Conservation (phyloP, 2,797 vertebrate species). For the Tokudaia muenninki region DNA sequence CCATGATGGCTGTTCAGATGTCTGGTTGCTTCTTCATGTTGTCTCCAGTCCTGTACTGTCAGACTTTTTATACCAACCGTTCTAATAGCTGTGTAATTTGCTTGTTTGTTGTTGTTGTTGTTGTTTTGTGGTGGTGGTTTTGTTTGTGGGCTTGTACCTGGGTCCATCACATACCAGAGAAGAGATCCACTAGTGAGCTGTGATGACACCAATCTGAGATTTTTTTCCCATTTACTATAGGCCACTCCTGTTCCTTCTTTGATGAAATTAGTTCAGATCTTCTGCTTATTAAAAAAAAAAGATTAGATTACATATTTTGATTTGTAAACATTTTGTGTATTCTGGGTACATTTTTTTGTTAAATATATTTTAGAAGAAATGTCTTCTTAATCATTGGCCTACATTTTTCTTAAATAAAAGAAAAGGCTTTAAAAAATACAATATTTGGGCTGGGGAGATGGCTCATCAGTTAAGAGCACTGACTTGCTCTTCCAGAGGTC, state of each 20-base stretch:
- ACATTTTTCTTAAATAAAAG: constrained; percentile 3
- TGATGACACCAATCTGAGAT: neutral
- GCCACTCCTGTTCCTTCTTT: neutral
- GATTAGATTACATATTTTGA: neutral
- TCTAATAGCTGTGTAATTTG: neutral
- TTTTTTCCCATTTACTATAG: neutral
- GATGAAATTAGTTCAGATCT: neutral
- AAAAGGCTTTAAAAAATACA: neutral
- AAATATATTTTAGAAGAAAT: neutral
- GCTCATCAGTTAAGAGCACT: neutral
- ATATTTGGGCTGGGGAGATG: neutral
- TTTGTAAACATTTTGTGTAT: constrained; percentile 46
- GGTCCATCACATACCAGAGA: too few species aligned
- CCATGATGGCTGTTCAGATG: neutral
- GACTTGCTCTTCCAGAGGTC: too few species aligned
- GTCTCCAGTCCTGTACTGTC: neutral
- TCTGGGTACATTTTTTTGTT: neutral
- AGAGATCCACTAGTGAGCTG: neutral
- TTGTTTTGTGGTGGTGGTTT: neutral
- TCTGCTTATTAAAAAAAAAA: neutral
- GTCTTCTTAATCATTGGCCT: neutral
- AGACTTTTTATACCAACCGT: neutral
- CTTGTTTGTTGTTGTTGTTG: neutral
- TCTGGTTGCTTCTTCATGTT: neutral
- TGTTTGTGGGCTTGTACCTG: neutral